A percentile compares a stretch with the other conserved stretches of the same genome.
These are phyloP conservation scores for Entomobrya multifasciata DNA, from an alignment of 2,888 invertebrate genomes.

Conservation along the genomic window DNA sequence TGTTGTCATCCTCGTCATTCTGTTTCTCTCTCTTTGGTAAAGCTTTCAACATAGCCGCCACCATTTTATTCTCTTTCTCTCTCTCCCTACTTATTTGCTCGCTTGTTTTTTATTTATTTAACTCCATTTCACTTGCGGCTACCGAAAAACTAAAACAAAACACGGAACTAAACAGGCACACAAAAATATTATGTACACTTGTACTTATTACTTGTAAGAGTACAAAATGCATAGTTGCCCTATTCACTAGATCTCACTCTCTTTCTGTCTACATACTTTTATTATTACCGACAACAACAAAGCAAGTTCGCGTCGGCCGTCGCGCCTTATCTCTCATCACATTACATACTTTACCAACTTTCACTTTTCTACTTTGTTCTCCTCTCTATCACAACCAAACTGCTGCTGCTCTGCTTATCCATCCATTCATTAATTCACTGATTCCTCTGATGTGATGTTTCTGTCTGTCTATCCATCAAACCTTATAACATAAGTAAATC, in stretches of 20 bases:
- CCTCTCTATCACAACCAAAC: not conserved
- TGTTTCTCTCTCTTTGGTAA: not conserved
- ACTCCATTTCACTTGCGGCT: slow-evolving; percentile 44
- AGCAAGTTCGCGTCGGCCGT: not conserved
- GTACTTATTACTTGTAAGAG: no score
- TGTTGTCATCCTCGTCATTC: no score
- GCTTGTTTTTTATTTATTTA: slow-evolving; percentile 29
- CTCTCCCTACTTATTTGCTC: slow-evolving; percentile 8
- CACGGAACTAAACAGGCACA: not conserved
- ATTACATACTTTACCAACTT: slow-evolving; percentile 12
- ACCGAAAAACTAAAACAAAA: slow-evolving; percentile 12
- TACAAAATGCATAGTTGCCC: no score
- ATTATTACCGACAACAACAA: not conserved
- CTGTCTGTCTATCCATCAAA: no score
- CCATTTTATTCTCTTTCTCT: not conserved
- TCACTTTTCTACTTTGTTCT: not conserved
- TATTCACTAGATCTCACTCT: no score
- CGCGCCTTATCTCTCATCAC: not conserved
- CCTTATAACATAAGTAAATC: no score
- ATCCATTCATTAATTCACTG: slow-evolving; percentile 1
- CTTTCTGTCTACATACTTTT: no score
- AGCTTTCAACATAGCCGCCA: not conserved
- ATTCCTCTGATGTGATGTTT: not conserved
- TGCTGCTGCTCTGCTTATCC: not conserved
- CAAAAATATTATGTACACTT: not conserved